These are phyloP conservation scores for Ctenicera cuprea DNA, from an alignment of 2,888 invertebrate genomes.

Conservation along the genomic window DNA sequence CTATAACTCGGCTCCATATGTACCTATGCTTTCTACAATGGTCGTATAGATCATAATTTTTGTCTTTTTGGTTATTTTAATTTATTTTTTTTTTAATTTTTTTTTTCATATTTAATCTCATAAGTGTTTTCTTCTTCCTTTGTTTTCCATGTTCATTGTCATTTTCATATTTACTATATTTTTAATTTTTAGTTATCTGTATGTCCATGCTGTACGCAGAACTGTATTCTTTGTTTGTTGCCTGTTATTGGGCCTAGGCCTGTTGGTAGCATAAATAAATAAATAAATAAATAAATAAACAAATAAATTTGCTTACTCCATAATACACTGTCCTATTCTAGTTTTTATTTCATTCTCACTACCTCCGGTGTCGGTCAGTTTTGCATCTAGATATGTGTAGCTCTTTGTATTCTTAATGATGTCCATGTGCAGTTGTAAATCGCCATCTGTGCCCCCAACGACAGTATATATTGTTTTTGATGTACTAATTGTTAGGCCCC, in stretches of 20 bases:
- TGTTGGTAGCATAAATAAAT: no score
- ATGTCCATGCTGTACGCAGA: no score
- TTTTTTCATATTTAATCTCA: no score
- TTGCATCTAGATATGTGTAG: not conserved
- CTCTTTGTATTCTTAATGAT: not conserved
- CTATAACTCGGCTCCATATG: no score
- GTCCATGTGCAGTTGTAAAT: not conserved
- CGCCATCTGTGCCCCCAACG: not conserved
- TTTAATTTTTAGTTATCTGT: no score
- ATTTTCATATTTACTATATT: no score
- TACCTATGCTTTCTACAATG: not conserved
- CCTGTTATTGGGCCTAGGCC: no score
- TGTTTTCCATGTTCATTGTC: no score
- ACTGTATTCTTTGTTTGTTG: no score
- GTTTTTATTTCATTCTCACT: not conserved
- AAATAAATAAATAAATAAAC: not conserved
- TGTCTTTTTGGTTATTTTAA: conserved; percentile 1
- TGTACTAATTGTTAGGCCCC: not conserved
- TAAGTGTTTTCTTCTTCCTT: no score
- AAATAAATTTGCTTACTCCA: not conserved
- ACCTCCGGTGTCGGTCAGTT: not conserved
- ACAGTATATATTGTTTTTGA: not conserved
- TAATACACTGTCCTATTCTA: not conserved
- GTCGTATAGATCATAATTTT: not conserved
- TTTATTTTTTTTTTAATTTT: no score